phyloP scores from a whole-genome alignment of 2,797 vertebrate genomes.

The Gymnoscopelus microlampas region DNA sequence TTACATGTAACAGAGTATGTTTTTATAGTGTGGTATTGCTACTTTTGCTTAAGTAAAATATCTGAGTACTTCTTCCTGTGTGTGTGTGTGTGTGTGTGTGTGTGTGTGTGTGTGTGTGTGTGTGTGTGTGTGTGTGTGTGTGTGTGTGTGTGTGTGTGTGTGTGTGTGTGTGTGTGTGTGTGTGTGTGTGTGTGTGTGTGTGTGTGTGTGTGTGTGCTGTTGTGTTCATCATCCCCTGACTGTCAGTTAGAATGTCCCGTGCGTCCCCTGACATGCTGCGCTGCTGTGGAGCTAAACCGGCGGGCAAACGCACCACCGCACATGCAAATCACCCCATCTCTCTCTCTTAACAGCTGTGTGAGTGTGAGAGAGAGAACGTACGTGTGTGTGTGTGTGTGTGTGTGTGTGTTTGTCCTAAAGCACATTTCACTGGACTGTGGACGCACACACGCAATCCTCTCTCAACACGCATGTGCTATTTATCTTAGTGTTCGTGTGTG shows the following conservation, averaged over 20 bases:
- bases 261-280: constrained; percentile 28
- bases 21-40: no score
- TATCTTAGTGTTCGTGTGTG: no score
- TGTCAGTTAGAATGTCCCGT: constrained; percentile 30
- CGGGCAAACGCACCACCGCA: constrained; percentile 21
- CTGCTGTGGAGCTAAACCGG: constrained; percentile 17
- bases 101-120: no score
- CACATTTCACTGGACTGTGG: constrained; percentile 21
- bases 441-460: not conserved
- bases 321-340: constrained; percentile 35
- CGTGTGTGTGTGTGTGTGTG: constrained; percentile 3
- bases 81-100: no score
- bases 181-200: no score
- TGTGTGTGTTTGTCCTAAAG: constrained; percentile 5
- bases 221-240: constrained; percentile 30
- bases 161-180: no score
- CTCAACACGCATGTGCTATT: no score
- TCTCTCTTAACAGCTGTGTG: constrained; percentile 10
- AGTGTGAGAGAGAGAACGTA: not conserved
- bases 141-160: no score
- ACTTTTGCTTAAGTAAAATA: no score
- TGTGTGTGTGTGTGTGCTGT: not conserved
- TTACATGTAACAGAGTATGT: no score
- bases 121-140: no score
- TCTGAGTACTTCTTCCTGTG: no score